Base-by-base conservation (phyloP, 1,140 invertebrate genomes). In the Macrosteles quadrilineatus region DNA sequence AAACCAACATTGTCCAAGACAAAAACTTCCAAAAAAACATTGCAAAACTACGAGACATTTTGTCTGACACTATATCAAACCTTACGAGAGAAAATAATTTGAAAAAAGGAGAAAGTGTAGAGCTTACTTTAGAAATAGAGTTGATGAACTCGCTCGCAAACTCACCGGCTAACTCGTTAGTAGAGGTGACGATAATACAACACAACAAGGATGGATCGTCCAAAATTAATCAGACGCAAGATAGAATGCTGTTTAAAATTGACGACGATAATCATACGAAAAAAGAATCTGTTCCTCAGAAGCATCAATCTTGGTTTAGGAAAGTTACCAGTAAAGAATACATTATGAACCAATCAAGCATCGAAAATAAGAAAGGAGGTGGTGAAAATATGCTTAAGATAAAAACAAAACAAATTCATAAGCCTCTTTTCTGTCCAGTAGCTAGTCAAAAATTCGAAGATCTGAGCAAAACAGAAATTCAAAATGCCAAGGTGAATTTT, bases 81-180 rank as follows among this genome's bases (percentile, higher is more conserved):
- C 9, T 59, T 6, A 59, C 55, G 12, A 59, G 27, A n/a, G 25
- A 30, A 11, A 30, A 59, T 23, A 11, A 59, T 21, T n/a, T 59
- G 4, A 14, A 27, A 25, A 59, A 59, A 23, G 55, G 55, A 59
- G 55, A 59, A 30, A 59, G 55, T n/a, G 55, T 59, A 27, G 55
- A 59, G n/a, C 55, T 59, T 4, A 59, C 55, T 9, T 29, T 59
- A 59, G 55, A 59, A 29, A 59, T 59, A 27, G 55, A 59, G n/a
- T 30, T 59, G 27, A 59, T 59, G 55, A 59, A 29, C 4, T 21
- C 55, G 27, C 25, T 27, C 21, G 55, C 25, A 25, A 59, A 59
- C 55, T 27, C 55, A 11, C 55, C 55, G 25, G 23, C 55, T 6
- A 59, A 59, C n/a, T 59, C 55, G n/a, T 23, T 59, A 27, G 55